Evolutionary conservation across 2,113 vertebrate genomes (phyloP).

Genomic region (Hippocampus abdominalis): DNA sequence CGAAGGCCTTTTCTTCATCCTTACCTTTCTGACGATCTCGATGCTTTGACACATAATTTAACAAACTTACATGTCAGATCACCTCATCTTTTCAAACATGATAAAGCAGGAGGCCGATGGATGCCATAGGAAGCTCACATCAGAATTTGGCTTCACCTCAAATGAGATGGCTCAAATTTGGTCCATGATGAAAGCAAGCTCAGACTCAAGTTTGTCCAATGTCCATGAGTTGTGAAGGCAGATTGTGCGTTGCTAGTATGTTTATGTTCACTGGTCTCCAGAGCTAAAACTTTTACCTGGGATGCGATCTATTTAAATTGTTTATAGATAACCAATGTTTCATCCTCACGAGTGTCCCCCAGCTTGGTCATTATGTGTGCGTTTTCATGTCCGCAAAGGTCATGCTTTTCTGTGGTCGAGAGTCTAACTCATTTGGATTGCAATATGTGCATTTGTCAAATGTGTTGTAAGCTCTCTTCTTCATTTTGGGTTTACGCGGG

Average conservation of each 20-base stretch:
- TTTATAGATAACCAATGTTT: neutral
- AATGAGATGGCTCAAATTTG: neutral
- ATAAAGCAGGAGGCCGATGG: neutral
- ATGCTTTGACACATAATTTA: conserved; percentile 30
- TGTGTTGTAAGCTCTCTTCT: conserved; percentile 28
- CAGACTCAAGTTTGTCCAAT: neutral
- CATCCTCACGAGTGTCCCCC: neutral
- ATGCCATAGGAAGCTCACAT: neutral
- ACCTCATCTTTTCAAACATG: conserved; percentile 2
- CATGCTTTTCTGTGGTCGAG: neutral
- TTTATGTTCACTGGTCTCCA: neutral
- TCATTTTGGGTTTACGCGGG: conserved; percentile 20
- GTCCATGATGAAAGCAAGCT: neutral
- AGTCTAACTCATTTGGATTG: conserved; percentile 19
- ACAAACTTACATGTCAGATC: neutral
- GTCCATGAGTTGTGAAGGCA: neutral
- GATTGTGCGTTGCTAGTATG: neutral
- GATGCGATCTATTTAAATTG: neutral
- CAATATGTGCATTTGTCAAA: conserved; percentile 49
- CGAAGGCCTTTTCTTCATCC: conserved; percentile 39
- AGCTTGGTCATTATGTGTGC: neutral
- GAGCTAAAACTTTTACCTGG: neutral
- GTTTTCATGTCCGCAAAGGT: conserved; percentile 5
- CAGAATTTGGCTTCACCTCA: neutral
- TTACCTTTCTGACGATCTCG: conserved; percentile 33